Base-by-base conservation (phyloP, 2,797 vertebrate genomes). In the Hippopotamyrus pictus region DNA sequence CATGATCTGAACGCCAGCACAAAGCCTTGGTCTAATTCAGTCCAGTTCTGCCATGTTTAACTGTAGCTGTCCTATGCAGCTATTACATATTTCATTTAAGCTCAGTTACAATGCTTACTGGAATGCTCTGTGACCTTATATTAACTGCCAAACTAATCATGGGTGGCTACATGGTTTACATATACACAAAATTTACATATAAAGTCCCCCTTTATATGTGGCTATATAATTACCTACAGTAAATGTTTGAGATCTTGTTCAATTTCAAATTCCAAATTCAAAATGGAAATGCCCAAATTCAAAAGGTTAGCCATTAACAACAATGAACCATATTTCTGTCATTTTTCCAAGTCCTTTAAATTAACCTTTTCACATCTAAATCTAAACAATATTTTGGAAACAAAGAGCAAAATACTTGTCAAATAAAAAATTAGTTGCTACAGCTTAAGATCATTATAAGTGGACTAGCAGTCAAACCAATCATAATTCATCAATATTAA, bases 1-100 rank as follows among this genome's bases (percentile, higher is more conserved):
- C 89, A 91, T 93, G 93, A 94, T 92, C 91, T 92, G 92, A 92
- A 91, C 92, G 92, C 88, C 4, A 88, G 57, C 50, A 89, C 88
- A 91, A 79, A 88, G 88, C 87, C n/a, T 82, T 59, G 41, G 88
- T 91, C 22, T 76, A 69, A 83, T 82, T 91, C 69, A 87, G 44
- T 88, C 76, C 14, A 53, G 33, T 76, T 84, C n/a, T 33, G 11
- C 59, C 33, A 29, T 51, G 19, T 89, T 76, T 86, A 87, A 86
- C 17, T 44, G 46, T 46, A 50, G 41, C 65, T 54, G 22, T n/a
- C 33, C 51, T 57, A 19, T 54, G 48, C 1, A 19, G 12, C 25
- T 54, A 65, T 82, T 46, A 46, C 76, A 19, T 82, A 82, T 19
- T 82, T 82, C 19, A 82, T 44, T 82, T 46, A 85, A 53, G 48